Evolutionary conservation across 2,888 invertebrate genomes (phyloP).

Genomic region (Rhyacophila evoluta): DNA sequence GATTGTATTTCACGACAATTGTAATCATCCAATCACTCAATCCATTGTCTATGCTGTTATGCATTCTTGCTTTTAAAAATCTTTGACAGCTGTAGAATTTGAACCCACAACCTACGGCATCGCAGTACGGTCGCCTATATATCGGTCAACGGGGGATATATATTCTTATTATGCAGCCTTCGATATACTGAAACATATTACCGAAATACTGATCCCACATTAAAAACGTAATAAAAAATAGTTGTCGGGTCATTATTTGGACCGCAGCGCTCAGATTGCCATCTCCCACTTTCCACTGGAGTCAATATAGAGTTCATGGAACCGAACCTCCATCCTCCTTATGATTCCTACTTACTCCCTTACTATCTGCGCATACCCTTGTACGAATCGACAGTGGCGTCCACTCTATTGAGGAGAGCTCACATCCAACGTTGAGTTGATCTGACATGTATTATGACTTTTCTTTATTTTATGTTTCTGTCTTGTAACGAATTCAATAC

Average conservation of each 20-base stretch:
- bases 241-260: background rate
- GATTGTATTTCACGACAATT: no score
- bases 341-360: conserved; percentile 7
- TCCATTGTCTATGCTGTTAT: no score
- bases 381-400: background rate
- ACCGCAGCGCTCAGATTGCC: conserved; percentile 10
- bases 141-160: no score
- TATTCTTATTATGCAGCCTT: no score
- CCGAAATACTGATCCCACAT: background rate
- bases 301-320: conserved; percentile 36
- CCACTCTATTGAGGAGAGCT: no score
- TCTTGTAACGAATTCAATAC: no score
- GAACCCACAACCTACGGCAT: no score
- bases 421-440: background rate
- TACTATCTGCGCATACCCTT: background rate
- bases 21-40: no score
- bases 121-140: no score
- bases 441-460: background rate
- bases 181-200: background rate
- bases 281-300: conserved; percentile 12
- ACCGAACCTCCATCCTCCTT: conserved; percentile 11
- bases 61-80: no score
- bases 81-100: background rate
- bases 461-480: no score
- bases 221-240: background rate